phyloP scores from a whole-genome alignment of 2,888 invertebrate genomes.

The Campopleginae sp. region DNA sequence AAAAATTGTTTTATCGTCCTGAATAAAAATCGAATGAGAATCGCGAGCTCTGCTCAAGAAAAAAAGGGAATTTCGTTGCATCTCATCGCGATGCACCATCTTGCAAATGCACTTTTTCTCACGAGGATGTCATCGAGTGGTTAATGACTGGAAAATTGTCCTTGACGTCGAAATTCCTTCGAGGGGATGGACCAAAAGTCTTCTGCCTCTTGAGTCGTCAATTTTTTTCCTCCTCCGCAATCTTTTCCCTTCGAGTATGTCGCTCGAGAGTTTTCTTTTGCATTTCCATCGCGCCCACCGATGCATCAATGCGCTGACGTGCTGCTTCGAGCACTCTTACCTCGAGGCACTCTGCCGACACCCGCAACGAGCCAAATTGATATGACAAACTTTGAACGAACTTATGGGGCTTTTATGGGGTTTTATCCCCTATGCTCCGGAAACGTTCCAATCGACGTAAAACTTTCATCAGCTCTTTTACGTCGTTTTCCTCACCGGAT shows the following conservation, averaged over 20 bases:
- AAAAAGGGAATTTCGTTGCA: too few species aligned
- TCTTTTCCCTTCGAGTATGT: slow-evolving; percentile 37
- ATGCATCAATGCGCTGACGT: slow-evolving; percentile 33
- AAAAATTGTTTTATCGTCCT: too few species aligned
- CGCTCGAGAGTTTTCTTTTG: slow-evolving; percentile 41
- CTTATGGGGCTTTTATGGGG: background rate
- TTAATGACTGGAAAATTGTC: slow-evolving; percentile 61
- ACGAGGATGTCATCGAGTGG: slow-evolving; percentile 30
- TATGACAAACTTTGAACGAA: background rate
- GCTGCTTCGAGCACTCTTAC: slow-evolving; percentile 24
- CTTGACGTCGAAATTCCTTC: slow-evolving; percentile 33
- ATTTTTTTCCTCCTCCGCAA: slow-evolving; percentile 18
- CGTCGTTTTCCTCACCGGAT: slow-evolving; percentile 12
- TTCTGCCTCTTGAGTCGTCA: slow-evolving; percentile 35
- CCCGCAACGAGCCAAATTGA: slow-evolving; percentile 28
- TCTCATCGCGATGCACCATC: too few species aligned
- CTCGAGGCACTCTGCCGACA: slow-evolving; percentile 24
- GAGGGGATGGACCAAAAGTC: slow-evolving; percentile 5
- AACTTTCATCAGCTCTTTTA: slow-evolving; percentile 23
- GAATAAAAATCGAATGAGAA: too few species aligned
- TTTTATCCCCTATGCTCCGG: background rate
- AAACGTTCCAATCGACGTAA: background rate
- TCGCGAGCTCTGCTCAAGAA: too few species aligned
- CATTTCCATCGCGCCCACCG: slow-evolving; percentile 59
- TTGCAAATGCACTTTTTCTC: too few species aligned